These are phyloP conservation scores for Laticauda colubrina DNA, from an alignment of 2,113 vertebrate species.

Conservation along the genomic window DNA sequence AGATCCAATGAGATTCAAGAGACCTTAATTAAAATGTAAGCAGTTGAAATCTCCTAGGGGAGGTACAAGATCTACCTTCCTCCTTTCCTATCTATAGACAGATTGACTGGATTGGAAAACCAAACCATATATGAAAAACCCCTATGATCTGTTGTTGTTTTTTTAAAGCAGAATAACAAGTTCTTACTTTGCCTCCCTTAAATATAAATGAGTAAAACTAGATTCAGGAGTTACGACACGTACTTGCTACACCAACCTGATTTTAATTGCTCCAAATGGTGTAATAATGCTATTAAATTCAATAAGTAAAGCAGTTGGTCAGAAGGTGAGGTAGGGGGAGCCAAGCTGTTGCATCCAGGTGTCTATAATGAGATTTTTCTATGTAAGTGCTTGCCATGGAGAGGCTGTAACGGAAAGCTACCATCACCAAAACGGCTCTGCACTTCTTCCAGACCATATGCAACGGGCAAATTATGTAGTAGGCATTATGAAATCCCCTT, in stretches of 20 bases:
- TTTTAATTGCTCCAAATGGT: constrained; percentile 31
- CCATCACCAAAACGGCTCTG: not conserved
- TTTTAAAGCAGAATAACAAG: not conserved
- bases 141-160: not conserved
- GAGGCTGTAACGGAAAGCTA: not conserved
- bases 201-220: not conserved
- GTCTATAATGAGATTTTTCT: not conserved
- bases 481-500: too few species aligned
- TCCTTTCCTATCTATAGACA: not conserved
- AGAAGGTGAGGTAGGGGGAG: not conserved
- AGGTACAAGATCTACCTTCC: not conserved
- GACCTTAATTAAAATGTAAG: not conserved
- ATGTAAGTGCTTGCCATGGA: not conserved
- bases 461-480: not conserved
- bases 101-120: not conserved
- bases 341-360: not conserved
- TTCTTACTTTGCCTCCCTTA: not conserved
- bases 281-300: constrained; percentile 11
- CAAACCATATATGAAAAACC: not conserved
- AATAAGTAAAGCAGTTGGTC: not conserved
- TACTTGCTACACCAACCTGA: not conserved
- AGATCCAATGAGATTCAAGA: too few species aligned
- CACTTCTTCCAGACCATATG: not conserved
- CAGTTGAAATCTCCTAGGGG: not conserved
- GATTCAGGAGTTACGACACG: not conserved